Base-by-base conservation (phyloP, 2,888 invertebrate species). In the Eulithis prunata region DNA sequence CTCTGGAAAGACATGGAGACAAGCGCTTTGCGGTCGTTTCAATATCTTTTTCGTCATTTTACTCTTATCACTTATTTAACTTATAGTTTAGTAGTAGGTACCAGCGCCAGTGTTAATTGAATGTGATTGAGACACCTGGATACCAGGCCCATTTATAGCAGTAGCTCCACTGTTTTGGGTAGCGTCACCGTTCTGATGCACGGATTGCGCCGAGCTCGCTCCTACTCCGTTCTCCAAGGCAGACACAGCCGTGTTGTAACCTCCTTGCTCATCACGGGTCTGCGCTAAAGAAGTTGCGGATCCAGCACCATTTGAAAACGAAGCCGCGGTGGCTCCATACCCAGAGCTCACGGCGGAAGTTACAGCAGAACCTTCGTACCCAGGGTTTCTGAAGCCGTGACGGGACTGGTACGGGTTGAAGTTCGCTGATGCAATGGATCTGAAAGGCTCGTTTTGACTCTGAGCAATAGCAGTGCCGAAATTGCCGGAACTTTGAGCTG, bases 1-100 rank as follows among this genome's bases (percentile, higher is more conserved):
- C 57, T 63, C 62, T 71, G 64, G 62, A 82, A 87, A 87, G 89
- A 81, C 72, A 81, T 71, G 64, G 83, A 85, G 85, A 90, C 85
- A 89, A 90, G 86, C 86, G 78, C 69, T 46, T 47, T 49, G 69
- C 81, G 78, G 84, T 90, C 90, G 85, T 90, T 89, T 83, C 81
- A 76, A 77, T 66, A 80, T 85, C 89, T 59, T 65, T 63, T 36
- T 38, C 2, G 49, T 59, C 7, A 38, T 13, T 36, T 59, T 56
- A 54, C 52, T 41, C 38, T 57, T 10, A 41, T 11, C 38, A 21
- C 21, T 21, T 41, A 41, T 41, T 10, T 32, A 53, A 13, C 45
- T 54, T 46, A 61, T 21, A 38, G 47, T 83, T 14, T 75, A 85
- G 70, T 88, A 91, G 75, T 74, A 88, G 38, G 57, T 55, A 43